Evolutionary conservation across 1,140 invertebrate species (phyloP).

Genomic region (Drosophila kurseongensis): DNA sequence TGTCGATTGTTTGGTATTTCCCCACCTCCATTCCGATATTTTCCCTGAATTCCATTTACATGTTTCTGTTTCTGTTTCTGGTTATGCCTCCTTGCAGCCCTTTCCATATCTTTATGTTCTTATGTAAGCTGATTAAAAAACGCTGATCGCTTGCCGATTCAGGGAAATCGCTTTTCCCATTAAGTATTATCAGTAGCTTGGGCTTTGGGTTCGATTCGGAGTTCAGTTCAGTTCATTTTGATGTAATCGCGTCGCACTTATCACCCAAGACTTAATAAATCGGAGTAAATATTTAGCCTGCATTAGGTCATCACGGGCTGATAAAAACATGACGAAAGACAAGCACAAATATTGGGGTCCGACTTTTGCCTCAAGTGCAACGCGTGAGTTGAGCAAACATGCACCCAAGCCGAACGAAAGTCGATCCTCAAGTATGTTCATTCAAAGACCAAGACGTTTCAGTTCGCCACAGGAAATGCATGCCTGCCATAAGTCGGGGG

Average conservation of each 20-base stretch:
- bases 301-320: conserved; percentile 68
- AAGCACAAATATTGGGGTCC: conserved; percentile 13
- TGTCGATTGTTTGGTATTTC: conserved; percentile 62
- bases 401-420: conserved; percentile 25
- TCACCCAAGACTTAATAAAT: conserved; percentile 39
- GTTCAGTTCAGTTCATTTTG: conserved; percentile 44
- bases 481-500: conserved; percentile 15
- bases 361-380: conserved; percentile 39
- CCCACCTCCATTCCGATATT: conserved; percentile 2
- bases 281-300: conserved; percentile 62
- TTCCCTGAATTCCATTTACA: conserved; percentile 44
- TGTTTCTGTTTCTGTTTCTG: background rate
- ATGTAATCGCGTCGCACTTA: conserved; percentile 51
- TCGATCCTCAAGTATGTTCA: conserved; percentile 10
- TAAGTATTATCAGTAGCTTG: conserved; percentile 42
- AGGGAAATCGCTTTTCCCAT: conserved; percentile 39
- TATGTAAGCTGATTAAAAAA: conserved; percentile 33
- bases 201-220: conserved; percentile 4
- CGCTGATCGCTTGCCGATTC: conserved; percentile 15
- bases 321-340: conserved; percentile 45
- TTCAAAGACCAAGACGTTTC: conserved; percentile 7
- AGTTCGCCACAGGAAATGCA: conserved; percentile 59
- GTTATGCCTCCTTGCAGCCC: conserved; percentile 29
- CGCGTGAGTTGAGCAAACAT: conserved; percentile 47
- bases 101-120: conserved; percentile 34